These are phyloP conservation scores for Calyptommatus sinebrachiatus DNA, from an alignment of 2,113 vertebrate species.

Conservation along the genomic window DNA sequence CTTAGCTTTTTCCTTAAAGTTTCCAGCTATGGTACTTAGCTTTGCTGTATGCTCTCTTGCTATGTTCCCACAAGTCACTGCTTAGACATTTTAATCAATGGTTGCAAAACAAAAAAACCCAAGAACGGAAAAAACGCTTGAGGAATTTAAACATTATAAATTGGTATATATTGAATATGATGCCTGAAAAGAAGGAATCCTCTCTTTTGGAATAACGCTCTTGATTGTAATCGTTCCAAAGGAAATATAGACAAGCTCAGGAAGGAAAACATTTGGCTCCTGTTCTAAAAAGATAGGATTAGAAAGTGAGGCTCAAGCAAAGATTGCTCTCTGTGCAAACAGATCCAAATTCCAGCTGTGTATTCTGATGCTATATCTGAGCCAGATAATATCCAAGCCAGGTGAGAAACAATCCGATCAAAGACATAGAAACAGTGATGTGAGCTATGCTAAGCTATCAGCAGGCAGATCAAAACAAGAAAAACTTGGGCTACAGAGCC, in stretches of 20 bases:
- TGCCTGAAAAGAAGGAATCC: not conserved
- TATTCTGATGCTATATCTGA: conserved; percentile 12
- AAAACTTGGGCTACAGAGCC: not conserved
- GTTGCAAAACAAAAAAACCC: too few relatives aligned
- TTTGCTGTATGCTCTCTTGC: too few relatives aligned
- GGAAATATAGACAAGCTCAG: not conserved
- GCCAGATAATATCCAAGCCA: conserved; percentile 10
- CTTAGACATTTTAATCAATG: too few relatives aligned
- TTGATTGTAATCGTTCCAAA: not conserved
- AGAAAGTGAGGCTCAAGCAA: not conserved
- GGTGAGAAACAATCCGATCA: not conserved
- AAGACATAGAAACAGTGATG: not conserved
- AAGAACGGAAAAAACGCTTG: too few relatives aligned
- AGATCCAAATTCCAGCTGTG: not conserved
- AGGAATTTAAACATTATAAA: too few relatives aligned
- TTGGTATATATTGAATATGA: not conserved
- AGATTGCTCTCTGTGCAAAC: not conserved
- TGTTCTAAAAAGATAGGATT: not conserved
- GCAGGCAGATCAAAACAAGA: not conserved
- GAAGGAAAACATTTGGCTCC: not conserved
- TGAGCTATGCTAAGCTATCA: not conserved
- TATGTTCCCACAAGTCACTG: too few relatives aligned
- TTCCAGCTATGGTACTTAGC: too few relatives aligned
- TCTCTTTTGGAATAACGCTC: not conserved
- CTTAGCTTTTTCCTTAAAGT: too few relatives aligned